A percentile compares a stretch with the other conserved stretches of the same genome.
These are phyloP conservation scores for Phoeniculus purpureus DNA, from an alignment of 2,797 vertebrate species.

Conservation along the genomic window DNA sequence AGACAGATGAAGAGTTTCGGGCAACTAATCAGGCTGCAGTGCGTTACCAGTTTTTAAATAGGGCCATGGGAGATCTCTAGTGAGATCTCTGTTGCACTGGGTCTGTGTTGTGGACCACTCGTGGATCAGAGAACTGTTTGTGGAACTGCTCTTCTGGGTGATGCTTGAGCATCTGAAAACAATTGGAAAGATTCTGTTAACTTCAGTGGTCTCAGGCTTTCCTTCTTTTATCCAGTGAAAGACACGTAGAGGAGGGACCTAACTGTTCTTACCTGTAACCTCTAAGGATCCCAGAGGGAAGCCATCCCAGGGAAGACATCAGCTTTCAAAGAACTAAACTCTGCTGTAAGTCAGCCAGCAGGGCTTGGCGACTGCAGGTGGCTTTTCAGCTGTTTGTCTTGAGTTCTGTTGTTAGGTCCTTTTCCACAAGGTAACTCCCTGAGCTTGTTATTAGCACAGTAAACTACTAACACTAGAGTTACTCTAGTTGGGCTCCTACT, in stretches of 20 bases:
- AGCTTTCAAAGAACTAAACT: background rate
- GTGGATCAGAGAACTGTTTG: background rate
- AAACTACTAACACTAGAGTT: background rate
- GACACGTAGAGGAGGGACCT: background rate
- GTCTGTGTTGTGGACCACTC: background rate
- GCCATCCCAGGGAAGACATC: background rate
- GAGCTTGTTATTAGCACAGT: background rate
- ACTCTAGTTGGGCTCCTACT: background rate
- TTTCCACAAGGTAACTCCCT: background rate
- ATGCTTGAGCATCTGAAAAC: background rate
- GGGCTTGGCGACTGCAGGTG: background rate
- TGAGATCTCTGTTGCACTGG: background rate
- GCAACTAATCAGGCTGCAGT: background rate
- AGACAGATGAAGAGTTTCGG: background rate
- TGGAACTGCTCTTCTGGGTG: background rate
- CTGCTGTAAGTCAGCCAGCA: background rate
- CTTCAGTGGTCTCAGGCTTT: background rate
- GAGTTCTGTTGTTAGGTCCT: background rate
- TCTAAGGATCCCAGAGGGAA: background rate
- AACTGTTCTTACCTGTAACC: background rate
- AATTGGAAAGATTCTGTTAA: background rate
- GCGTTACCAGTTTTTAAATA: background rate
- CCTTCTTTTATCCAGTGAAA: background rate
- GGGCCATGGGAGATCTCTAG: background rate
- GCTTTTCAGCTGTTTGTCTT: background rate